Evolutionary conservation across 2,888 invertebrate genomes (phyloP), one percentile per base, ranked within the genome.

Genomic region (Iphiclides podalirius): DNA sequence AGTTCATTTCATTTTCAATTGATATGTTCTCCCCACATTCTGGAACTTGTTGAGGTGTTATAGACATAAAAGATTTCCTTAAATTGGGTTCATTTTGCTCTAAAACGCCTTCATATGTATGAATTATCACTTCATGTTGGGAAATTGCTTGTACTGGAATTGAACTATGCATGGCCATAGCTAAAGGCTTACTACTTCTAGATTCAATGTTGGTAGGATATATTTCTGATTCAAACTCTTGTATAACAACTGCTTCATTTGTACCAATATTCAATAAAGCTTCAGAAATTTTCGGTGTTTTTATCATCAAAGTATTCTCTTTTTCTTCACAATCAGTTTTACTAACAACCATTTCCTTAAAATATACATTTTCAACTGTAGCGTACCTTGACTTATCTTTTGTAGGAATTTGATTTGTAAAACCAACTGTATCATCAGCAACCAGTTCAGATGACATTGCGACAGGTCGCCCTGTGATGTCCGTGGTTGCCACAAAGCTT

Each of bases 1-100:
- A 79, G 33, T 67, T 60, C 28, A 80, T 75, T 79, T 94, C 94
- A 57, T 85, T 90, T 74, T 94, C 93, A 33, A 90, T 84, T 3
- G 83, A 66, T 15, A 91, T 55, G 40, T 90, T 82, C 78, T 92
- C 91, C 52, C 88, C 89, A 55, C 82, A 89, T 58, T 91, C 83
- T 33, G 93, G 80, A 51, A 89, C 91, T 67, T 90, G 89, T 39
- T 92, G 82, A 9, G 90, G 78, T 16, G 89, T 71, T 52, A 87
- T 74, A 45, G 72, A 67, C 31, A 90, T 73, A 40, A 75, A 66
- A 43, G 86, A 87, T 11, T 90, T 91, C 41, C 70, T 70, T 20
- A 69, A 60, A 15, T 67, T 58, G 36, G 61, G 69, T 53, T 72
- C 52, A 40, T 64, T 56, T 11, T 55, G 58, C 26, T 66, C 55